Conservation (phyloP, 2,888 invertebrate genomes). For the Tuberolachnus salignus region DNA sequence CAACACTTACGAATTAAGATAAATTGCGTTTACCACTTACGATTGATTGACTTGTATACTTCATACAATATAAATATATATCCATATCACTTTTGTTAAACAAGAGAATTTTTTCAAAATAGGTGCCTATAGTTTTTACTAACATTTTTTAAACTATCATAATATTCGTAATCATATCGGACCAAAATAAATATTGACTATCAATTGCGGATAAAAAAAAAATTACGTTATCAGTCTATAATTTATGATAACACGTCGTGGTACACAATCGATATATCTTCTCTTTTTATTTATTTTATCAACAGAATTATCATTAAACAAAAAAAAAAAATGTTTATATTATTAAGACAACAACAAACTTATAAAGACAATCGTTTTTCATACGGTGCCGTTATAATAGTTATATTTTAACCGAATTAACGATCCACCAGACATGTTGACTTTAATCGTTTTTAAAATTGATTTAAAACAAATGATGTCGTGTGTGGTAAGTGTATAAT, state of each 20-base stretch:
- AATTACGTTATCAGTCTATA: too few relatives aligned
- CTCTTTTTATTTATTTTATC: not conserved
- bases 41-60: too few relatives aligned
- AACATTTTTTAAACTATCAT: not conserved
- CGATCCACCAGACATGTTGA: not conserved
- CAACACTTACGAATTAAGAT: not conserved
- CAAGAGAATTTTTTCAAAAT: not conserved
- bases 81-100: not conserved
- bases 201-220: too few relatives aligned
- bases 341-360: not conserved
- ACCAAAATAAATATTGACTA: not conserved
- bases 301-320: not conserved
- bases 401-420: not conserved
- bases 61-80: not conserved
- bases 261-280: not conserved
- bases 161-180: slow-evolving; percentile 16
- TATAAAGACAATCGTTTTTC: not conserved
- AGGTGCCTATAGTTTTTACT: too few relatives aligned
- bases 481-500: slow-evolving; percentile 21
- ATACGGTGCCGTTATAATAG: not conserved
- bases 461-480: not conserved
- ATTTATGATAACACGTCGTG: not conserved
- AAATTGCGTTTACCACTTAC: too few relatives aligned
- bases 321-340: not conserved
- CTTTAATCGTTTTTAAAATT: slow-evolving; percentile 1